These are phyloP conservation scores for Liodrosophila aerea DNA, from an alignment of 2,888 invertebrate species.

Conservation along the genomic window DNA sequence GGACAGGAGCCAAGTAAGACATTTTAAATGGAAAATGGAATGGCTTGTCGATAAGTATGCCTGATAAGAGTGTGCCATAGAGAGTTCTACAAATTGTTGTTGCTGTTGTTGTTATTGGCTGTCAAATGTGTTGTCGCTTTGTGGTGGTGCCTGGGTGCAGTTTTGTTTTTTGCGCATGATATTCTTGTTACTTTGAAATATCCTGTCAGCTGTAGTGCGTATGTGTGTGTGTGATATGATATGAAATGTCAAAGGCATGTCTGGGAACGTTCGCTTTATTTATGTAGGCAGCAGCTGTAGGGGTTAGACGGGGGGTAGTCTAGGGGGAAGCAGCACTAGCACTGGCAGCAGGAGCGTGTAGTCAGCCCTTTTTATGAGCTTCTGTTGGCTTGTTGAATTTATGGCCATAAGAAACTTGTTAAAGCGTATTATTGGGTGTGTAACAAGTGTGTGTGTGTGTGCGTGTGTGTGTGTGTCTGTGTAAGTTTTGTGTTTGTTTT, in stretches of 20 bases:
- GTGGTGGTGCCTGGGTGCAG: slow-evolving; percentile 25
- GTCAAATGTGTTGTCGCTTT: slow-evolving; percentile 34
- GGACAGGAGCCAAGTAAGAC: slow-evolving; percentile 20
- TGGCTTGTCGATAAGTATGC: slow-evolving; percentile 40
- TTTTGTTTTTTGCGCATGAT: slow-evolving; percentile 34
- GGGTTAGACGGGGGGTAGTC: slow-evolving; percentile 41
- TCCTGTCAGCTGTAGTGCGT: slow-evolving; percentile 26
- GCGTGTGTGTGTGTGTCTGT: slow-evolving; percentile 42
- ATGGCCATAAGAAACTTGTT: slow-evolving; percentile 78
- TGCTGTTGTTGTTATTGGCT: slow-evolving; percentile 27
- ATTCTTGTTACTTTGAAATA: slow-evolving; percentile 40
- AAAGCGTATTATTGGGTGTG: slow-evolving; percentile 76
- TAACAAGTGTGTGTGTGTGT: slow-evolving; percentile 58
- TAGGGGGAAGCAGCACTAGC: background rate
- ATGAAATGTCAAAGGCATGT: slow-evolving; percentile 72
- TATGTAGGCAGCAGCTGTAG: slow-evolving; percentile 60
- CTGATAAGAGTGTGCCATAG: slow-evolving; percentile 36
- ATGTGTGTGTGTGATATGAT: slow-evolving; percentile 40
- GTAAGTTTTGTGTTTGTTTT: slow-evolving; percentile 46
- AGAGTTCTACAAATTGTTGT: slow-evolving; percentile 4
- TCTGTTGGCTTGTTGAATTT: slow-evolving; percentile 76
- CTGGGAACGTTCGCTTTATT: slow-evolving; percentile 61
- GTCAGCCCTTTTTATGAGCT: slow-evolving; percentile 75
- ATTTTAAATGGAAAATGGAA: slow-evolving; percentile 37
- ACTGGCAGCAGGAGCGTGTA: slow-evolving; percentile 7